phyloP scores from a whole-genome alignment of 2,797 vertebrate genomes.

The Eulemur albifrons region DNA sequence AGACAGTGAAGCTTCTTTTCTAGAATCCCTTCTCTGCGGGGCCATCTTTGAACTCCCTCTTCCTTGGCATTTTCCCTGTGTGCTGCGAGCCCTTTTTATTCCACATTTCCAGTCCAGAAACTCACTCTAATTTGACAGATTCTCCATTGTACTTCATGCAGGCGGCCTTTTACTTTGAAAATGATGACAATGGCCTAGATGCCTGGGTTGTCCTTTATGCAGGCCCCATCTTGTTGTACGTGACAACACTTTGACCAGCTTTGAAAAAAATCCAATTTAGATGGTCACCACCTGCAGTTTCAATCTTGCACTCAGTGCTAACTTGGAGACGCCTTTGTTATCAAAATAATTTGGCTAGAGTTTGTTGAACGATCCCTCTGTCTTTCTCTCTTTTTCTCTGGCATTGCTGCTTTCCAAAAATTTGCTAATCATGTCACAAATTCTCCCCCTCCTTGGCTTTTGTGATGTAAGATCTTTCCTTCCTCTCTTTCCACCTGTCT shows the following conservation, averaged over 20 bases:
- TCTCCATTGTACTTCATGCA: background rate
- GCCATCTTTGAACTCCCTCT: background rate
- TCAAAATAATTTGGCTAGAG: background rate
- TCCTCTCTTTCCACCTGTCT: background rate
- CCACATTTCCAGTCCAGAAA: background rate
- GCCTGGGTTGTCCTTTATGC: background rate
- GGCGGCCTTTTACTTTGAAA: background rate
- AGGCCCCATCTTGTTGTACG: background rate
- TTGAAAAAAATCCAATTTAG: background rate
- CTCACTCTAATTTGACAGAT: background rate
- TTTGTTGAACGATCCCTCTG: background rate
- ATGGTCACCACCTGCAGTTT: background rate
- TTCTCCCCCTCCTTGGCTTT: background rate
- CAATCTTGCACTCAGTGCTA: background rate
- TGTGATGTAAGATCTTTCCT: background rate
- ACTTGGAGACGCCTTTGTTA: background rate
- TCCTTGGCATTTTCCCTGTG: background rate
- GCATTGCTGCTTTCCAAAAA: background rate
- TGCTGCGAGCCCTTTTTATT: background rate
- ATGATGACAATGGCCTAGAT: background rate
- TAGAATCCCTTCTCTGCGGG: background rate
- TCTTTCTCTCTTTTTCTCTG: background rate
- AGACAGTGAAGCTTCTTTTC: background rate
- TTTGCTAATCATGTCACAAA: background rate
- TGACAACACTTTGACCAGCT: background rate